phyloP scores from a whole-genome alignment of 2,797 vertebrate species.

The Pantherophis vulpinus region DNA sequence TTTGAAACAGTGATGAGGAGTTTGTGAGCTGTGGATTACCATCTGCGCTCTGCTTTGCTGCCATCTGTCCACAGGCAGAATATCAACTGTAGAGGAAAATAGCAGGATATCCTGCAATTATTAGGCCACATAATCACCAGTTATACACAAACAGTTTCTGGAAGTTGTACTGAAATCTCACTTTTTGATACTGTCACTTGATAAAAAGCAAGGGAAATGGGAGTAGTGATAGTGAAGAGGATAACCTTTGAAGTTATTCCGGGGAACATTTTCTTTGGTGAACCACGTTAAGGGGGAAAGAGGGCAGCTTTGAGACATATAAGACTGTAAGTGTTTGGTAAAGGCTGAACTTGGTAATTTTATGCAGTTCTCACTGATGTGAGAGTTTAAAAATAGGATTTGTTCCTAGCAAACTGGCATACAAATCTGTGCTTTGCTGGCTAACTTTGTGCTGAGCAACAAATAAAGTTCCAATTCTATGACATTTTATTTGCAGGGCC shows the following conservation, averaged over 20 bases:
- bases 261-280: constrained; percentile 16
- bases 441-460: constrained; percentile 25
- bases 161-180: constrained; percentile 24
- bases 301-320: constrained; percentile 43
- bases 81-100: constrained; percentile 37
- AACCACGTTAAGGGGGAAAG: constrained; percentile 23
- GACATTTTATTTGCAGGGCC: neutral
- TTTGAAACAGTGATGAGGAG: constrained; percentile 37
- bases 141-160: constrained; percentile 19
- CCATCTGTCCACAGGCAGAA: constrained; percentile 60
- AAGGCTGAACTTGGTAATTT: constrained; percentile 68
- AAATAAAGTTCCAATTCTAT: neutral
- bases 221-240: neutral
- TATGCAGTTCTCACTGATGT: constrained; percentile 65
- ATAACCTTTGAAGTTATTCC: neutral
- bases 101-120: constrained; percentile 47
- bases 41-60: constrained; percentile 53
- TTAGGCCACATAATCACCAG: constrained; percentile 46
- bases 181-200: neutral
- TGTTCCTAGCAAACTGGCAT: constrained; percentile 53
- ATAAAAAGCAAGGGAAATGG: neutral
- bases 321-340: constrained; percentile 50
- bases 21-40: constrained; percentile 53
- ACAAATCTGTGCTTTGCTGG: constrained; percentile 19
- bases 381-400: constrained; percentile 70